Base-by-base conservation (phyloP, 2,888 invertebrate genomes). In the Margaritifera margaritifera region DNA sequence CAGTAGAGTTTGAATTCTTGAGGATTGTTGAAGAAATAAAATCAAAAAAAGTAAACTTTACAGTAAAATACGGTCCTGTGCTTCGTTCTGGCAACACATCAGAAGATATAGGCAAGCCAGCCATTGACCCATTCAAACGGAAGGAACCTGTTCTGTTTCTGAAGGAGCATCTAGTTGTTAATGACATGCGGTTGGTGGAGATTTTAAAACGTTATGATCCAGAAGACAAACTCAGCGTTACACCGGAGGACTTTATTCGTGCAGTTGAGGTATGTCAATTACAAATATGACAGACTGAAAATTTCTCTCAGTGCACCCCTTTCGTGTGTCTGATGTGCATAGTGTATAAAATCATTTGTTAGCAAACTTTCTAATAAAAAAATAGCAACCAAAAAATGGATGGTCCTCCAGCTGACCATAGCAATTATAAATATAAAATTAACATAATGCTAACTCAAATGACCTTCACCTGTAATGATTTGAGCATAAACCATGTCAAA, bases 1-100 rank as follows among this genome's bases (percentile, higher is more conserved):
- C 88, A 18, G 86, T 89, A 15, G 89, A 89, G 69, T 88, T 82
- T 67, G 89, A 89, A 74, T 89, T 88, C 73, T 72, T 87, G 55
- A 78, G 84, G 65, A 82, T 87, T 15, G 74, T 86, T 25, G 84
- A 87, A 42, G 87, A 88, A 64, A 85, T 89, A 52, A 83, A 84
- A 71, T 66, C 73, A 27, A 86, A 82, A 71, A 77, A 80, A 61
- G 77, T 81, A 24, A 76, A 86, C 68, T 84, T 89, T 67, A 74
- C 72, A 66, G 78, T 84, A 19, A 77, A 64, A 18, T 83, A 89
- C 66, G 89, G 89, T 6, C 83, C 84, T 11, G 79, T 87, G 4
- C 74, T 89, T 68, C 72, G 87, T 60, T 85, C 88, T 8, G 89
- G 89, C 8, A 89, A 89, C 68, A 88, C 89, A 4, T 42, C 80